Base-by-base conservation (phyloP, 2,888 invertebrate species). In the Lagria hirta region DNA sequence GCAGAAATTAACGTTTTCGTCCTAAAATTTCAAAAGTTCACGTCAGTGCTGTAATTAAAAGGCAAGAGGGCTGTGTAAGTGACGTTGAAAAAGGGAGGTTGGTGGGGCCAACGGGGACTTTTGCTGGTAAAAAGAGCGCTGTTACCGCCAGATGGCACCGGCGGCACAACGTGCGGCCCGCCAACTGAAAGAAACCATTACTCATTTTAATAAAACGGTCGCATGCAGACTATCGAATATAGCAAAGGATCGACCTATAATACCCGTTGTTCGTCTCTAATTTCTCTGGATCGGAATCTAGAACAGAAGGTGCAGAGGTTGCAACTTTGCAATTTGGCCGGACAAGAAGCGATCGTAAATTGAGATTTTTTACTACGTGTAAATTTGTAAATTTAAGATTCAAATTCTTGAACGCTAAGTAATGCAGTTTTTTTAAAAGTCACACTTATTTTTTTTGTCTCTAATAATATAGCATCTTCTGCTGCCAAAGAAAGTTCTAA, bases 21-120 rank as follows among this genome's bases (percentile, higher is more conserved):
- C 58, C 62, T 61, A 63, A 66, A 68, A 64, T 66, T 66, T 66
- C 63, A 68, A 67, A 67, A 68, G 66, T 66, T 65, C 58, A 66
- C 65, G 65, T 66, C 66, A 64, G 54, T 48, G 51, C 30, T 30
- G 64, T 68, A 68, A 68, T 68, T 68, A 68, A 66, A 68, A 68
- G 66, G 65, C 65, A 62, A 61, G 64, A 62, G 63, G 57, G 54
- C 60, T 58, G 65, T 68, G 63, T 61, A 62, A 58, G 65, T 66
- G 65, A 65, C 68, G 60, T 69, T 63, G 51, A 48, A 48, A 48
- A 48, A 43, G 48, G 48, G 48, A 30, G 66, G 61, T 30, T 28
- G 35, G 54, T 37, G 48, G 48, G 18, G 33, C 23, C 23, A 6
- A n/a, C 26, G 17, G 48, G 51, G 51, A 43, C 52, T 22, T 30